Base-by-base conservation (phyloP, 2,888 invertebrate genomes). In the Andrena trimmerana region DNA sequence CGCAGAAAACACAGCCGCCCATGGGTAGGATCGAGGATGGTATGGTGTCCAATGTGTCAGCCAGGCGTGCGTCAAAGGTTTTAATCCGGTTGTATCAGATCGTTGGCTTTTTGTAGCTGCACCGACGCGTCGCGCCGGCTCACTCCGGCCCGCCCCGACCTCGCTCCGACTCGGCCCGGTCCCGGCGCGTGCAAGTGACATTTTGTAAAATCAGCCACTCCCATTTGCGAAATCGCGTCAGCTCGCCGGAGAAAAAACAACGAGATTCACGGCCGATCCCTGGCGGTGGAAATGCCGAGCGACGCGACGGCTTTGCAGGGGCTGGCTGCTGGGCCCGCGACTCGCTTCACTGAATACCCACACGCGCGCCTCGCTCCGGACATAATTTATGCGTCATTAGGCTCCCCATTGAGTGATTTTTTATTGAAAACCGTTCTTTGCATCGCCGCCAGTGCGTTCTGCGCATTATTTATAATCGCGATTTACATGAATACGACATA, bases 21-120 rank as follows among this genome's bases (percentile, higher is more conserved):
- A 24, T 4, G 20, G 62, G 42, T 42, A 42, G 42, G 42, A 42
- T 42, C 4, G 42, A 42, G 77, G 67, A 60, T 65, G 65, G 59
- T 27, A 27, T 63, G 77, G 77, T 83, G 85, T 70, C 77, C 79
- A 71, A 86, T 76, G 84, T 86, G 87, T 87, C 88, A 88, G 72
- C 81, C 81, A 78, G 78, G 80, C 78, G 81, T 72, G 74, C 84
- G 78, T 87, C 86, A 87, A 87, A 88, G 84, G 82, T 86, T 87
- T 87, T 87, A 87, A 87, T 87, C 78, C 73, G 86, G 70, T 69
- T 78, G 79, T 79, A 88, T 86, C 80, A 80, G 82, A 88, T 86
- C 70, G 84, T 80, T 70, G 85, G 85, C 82, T 80, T 87, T 87
- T 86, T 73, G 80, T 73, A 59, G 70, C 66, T 27, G 82, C 74